Base-by-base conservation (phyloP, 2,888 invertebrate species). In the Chironomus riparius region DNA sequence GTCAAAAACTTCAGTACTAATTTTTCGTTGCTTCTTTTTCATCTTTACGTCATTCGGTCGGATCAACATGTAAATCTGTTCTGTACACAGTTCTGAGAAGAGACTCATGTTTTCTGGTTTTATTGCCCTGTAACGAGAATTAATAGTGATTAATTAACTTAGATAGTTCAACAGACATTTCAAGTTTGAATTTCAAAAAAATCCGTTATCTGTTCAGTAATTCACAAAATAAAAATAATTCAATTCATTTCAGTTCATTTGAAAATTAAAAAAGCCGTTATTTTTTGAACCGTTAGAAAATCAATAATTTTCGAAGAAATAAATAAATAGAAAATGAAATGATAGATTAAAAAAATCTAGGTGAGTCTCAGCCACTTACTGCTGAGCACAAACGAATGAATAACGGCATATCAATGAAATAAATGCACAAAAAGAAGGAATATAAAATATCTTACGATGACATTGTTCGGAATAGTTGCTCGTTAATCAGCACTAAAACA, bases 1-100 rank as follows among this genome's bases (percentile, higher is more conserved):
- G 83, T 95, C 95, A n/a, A 90, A 87, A 2, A 96, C 92, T 85
- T 96, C 96, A 10, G 92, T 93, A 82, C 94, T 94, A 15, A 95
- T 92, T 87, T 96, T 96, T 76, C 96, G 88, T 83, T 94, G 93
- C 78, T 94, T 90, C 82, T 96, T 95, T 77, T 93, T 90, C 79
- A 91, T 86, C 84, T 95, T 94, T 0, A 96, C 94, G 81, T 93
- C 92, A 77, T 90, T 90, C 1, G 95, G 93, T 80, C 91, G 90
- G 80, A 96, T 94, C 80, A 93, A 91, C 88, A 93, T 90, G 81
- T 89, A 88, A 70, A 91, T 88, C 84, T 96, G 95, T 83, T 96
- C 96, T 80, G 93, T 91, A 82, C 95, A 95, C 71, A 96, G 83
- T 83, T 95, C 94, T 78, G 89, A 87, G 84, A 96, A 90, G 4